Evolutionary conservation across 2,113 vertebrate genomes (phyloP).

Genomic region (Sminthopsis crassicaudata): DNA sequence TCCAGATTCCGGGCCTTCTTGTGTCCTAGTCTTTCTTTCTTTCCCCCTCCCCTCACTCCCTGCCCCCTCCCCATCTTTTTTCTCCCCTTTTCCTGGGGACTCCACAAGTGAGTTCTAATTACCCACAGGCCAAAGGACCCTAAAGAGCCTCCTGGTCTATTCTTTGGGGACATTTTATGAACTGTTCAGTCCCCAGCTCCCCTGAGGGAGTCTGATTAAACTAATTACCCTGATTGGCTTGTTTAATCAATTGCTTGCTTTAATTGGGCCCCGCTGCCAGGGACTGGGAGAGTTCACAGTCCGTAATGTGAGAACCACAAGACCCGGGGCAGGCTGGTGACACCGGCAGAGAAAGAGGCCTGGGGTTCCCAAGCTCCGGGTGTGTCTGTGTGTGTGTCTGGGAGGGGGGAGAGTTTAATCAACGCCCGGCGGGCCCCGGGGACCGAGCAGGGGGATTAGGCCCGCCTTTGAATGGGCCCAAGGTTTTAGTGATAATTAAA

Average conservation of each 20-base stretch:
- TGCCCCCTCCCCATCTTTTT: background rate
- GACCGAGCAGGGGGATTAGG: conserved; percentile 82
- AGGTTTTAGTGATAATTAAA: conserved; percentile 87
- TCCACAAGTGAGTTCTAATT: conserved; percentile 91
- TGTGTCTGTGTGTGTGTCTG: conserved; percentile 14
- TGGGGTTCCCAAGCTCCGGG: conserved; percentile 82
- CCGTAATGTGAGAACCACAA: conserved; percentile 91
- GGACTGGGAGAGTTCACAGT: conserved; percentile 81
- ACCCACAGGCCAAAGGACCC: conserved; percentile 84
- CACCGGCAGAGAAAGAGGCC: conserved; percentile 88
- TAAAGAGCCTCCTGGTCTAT: conserved; percentile 89
- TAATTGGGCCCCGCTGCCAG: conserved; percentile 84
- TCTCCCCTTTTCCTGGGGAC: conserved; percentile 67
- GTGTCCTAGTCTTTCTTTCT: background rate
- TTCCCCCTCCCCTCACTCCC: background rate
- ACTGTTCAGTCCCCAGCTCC: conserved; percentile 81
- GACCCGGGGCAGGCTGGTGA: conserved; percentile 88
- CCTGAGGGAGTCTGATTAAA: conserved; percentile 90
- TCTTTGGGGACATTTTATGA: conserved; percentile 90
- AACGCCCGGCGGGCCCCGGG: conserved; percentile 79
- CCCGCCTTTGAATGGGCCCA: conserved; percentile 68
- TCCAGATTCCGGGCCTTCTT: conserved; percentile 85
- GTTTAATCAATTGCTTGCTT: conserved; percentile 83
- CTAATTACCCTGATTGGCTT: conserved; percentile 91
- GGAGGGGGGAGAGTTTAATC: conserved; percentile 69